Percentiles rank a stretch among this genome's conserved stretches.
Conservation (phyloP, 2,888 invertebrate genomes). For the Latrodectus hesperus region DNA sequence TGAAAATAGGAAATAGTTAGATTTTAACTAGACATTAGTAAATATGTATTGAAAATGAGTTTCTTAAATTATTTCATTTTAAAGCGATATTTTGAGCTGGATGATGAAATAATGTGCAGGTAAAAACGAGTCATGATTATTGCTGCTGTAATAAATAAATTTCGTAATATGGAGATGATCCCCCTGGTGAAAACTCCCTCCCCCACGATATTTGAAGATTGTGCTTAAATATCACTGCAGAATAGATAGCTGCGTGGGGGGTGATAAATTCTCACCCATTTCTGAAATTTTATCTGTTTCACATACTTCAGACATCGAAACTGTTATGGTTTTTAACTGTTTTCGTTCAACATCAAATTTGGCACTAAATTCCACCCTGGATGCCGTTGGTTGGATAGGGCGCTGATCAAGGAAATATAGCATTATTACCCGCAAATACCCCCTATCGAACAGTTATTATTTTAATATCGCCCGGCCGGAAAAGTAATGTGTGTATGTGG, state of each 20-base stretch:
- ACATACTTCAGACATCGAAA: conserved; percentile 13
- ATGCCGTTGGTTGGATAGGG: background rate
- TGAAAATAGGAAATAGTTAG: too few species aligned
- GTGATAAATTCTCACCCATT: conserved; percentile 6
- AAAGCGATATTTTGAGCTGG: too few species aligned
- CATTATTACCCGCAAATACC: conserved; percentile 4
- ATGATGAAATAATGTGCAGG: too few species aligned
- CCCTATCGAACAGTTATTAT: conserved; percentile 2
- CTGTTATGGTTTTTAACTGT: conserved; percentile 15
- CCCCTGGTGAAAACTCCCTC: background rate
- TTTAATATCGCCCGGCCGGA: background rate
- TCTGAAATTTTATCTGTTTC: conserved; percentile 17
- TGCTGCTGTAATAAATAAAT: too few species aligned
- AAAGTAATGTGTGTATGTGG: too few species aligned
- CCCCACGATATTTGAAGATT: conserved; percentile 1
- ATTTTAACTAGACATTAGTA: too few species aligned
- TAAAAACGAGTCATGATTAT: too few species aligned
- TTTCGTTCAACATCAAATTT: conserved; percentile 12
- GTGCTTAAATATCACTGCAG: conserved; percentile 3
- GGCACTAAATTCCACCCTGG: background rate
- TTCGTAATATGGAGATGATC: conserved; percentile 3
- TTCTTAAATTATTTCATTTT: too few species aligned
- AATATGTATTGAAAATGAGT: too few species aligned
- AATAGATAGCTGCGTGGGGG: conserved; percentile 3
- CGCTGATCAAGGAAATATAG: conserved; percentile 5